These are phyloP conservation scores for Teleogryllus oceanicus DNA, from an alignment of 2,888 invertebrate genomes.

Conservation along the genomic window DNA sequence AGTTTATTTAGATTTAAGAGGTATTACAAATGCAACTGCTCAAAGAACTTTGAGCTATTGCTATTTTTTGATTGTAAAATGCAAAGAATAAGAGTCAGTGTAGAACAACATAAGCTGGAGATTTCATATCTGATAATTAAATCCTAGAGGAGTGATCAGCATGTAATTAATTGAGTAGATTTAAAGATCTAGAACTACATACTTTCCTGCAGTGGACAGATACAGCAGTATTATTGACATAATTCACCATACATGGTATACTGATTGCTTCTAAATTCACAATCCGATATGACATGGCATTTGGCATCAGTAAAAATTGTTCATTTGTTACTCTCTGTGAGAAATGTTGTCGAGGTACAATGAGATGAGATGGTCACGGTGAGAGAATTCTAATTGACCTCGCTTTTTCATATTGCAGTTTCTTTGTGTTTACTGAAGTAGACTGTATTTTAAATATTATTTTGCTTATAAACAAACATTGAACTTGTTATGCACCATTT, in stretches of 20 bases:
- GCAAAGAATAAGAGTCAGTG: not conserved
- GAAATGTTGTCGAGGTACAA: not conserved
- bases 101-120: slow-evolving; percentile 18
- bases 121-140: not conserved
- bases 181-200: not conserved
- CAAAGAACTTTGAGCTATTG: not conserved
- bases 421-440: not conserved
- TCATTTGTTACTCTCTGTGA: not conserved
- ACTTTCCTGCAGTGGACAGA: slow-evolving; percentile 9
- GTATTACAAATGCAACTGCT: not conserved
- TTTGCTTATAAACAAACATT: slow-evolving; percentile 1
- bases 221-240: slow-evolving; percentile 2
- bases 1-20: not conserved
- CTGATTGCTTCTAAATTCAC: not conserved
- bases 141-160: slow-evolving; percentile 6
- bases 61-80: not conserved
- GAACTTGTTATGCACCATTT: not conserved
- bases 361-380: slow-evolving; percentile 1
- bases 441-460: not conserved
- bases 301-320: not conserved
- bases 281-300: slow-evolving; percentile 6
- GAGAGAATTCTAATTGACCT: not conserved
- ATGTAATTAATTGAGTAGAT: not conserved
- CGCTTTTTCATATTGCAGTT: not conserved
- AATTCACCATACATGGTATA: not conserved